These are phyloP conservation scores for Eupithecia abbreviata DNA, from an alignment of 2,888 invertebrate genomes.

Conservation along the genomic window DNA sequence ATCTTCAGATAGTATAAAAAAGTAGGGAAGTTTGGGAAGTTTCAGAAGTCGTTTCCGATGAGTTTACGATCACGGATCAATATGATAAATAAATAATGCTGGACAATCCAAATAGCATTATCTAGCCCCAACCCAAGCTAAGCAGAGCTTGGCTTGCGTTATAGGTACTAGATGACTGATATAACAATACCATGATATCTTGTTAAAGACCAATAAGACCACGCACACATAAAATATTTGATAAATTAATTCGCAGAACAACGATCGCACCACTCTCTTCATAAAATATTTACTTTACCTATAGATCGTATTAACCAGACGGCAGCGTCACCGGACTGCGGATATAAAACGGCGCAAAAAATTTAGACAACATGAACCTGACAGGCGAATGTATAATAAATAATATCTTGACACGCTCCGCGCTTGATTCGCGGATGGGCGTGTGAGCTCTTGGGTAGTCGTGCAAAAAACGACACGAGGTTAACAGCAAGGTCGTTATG, in stretches of 20 bases:
- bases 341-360: constrained; percentile 32
- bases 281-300: constrained; percentile 14
- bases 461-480: constrained; percentile 67
- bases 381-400: constrained; percentile 34
- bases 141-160: no score
- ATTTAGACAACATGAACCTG: constrained; percentile 30
- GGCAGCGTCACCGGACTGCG: constrained; percentile 17
- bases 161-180: no score
- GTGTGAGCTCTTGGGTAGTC: constrained; percentile 55
- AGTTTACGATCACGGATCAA: neutral
- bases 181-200: neutral
- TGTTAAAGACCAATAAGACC: neutral
- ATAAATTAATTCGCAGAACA: neutral
- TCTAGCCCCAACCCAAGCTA: no score
- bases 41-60: neutral
- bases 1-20: neutral
- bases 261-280: constrained; percentile 8
- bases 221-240: neutral
- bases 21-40: neutral
- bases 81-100: neutral
- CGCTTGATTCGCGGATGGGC: constrained; percentile 42
- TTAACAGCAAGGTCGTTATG: constrained; percentile 53
- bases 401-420: constrained; percentile 28
- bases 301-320: constrained; percentile 20
- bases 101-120: no score